Evolutionary conservation across 1,140 invertebrate species (phyloP).

Genomic region (Drosophila quadrilineata): DNA sequence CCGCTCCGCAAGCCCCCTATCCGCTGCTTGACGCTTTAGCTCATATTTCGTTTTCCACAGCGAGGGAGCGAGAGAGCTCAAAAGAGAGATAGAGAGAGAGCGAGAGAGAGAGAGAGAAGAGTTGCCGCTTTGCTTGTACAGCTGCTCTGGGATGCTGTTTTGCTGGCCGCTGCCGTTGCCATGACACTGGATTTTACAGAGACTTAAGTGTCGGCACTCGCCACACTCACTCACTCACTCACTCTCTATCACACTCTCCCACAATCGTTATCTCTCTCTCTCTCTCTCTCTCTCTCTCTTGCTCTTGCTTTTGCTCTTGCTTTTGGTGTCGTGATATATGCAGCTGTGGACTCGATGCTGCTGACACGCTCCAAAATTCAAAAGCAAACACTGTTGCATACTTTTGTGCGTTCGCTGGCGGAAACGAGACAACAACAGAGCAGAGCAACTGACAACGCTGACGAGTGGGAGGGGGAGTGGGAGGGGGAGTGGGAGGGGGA

Average conservation of each 20-base stretch:
- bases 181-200: constrained; percentile 79
- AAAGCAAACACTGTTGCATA: constrained; percentile 78
- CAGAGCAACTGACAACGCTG: neutral
- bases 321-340: constrained; percentile 70
- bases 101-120: too few relatives aligned
- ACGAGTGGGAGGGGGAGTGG: neutral
- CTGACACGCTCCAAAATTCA: constrained; percentile 78
- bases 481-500: neutral
- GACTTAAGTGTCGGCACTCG: constrained; percentile 63
- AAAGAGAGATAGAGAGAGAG: too few relatives aligned
- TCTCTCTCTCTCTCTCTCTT: neutral
- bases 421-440: neutral
- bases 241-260: neutral
- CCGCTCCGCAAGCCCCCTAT: neutral
- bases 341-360: constrained; percentile 77
- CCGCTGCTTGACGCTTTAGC: constrained; percentile 32
- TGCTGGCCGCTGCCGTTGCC: constrained; percentile 54
- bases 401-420: constrained; percentile 43
- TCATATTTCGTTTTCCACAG: constrained; percentile 52
- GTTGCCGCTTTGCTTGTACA: constrained; percentile 10
- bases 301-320: constrained; percentile 24
- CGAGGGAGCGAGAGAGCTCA: constrained; percentile 28
- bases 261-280: neutral
- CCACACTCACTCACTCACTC: neutral
- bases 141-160: constrained; percentile 22